Percentiles rank a stretch among this genome's conserved stretches.
Conservation (phyloP, 2,888 invertebrate species). For the Eupithecia subfuscata region DNA sequence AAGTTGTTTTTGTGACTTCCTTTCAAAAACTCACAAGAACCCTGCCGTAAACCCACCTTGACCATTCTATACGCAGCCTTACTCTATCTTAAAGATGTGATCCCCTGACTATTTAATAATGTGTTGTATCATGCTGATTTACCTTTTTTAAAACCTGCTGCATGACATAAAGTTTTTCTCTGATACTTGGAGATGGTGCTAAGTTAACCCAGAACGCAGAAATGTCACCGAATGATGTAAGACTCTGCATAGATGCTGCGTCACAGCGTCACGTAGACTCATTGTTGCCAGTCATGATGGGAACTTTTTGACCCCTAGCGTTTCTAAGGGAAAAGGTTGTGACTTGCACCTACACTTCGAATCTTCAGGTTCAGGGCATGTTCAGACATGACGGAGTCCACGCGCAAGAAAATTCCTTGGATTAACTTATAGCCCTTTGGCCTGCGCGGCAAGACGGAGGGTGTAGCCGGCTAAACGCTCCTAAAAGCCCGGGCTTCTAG, state of each 20-base stretch:
- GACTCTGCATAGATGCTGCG: not conserved
- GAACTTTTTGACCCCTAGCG: not conserved
- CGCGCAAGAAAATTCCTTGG: no score
- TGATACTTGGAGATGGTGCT: not conserved
- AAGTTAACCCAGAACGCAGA: not conserved
- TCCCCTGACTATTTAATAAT: not conserved
- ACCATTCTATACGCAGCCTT: no score
- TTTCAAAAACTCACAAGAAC: no score
- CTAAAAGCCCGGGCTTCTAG: no score
- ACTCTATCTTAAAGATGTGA: not conserved
- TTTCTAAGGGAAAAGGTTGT: not conserved
- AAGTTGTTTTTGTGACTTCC: no score
- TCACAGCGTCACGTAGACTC: not conserved
- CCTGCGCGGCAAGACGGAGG: no score
- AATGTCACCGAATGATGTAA: not conserved
- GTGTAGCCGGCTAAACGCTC: no score
- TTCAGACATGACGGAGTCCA: no score
- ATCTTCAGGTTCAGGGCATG: no score
- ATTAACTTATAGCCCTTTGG: not conserved
- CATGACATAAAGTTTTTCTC: not conserved
- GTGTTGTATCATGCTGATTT: not conserved
- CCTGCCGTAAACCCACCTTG: no score
- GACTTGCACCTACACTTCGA: no score
- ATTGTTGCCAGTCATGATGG: slow-evolving; percentile 1
- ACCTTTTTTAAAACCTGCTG: not conserved